Percentiles rank a stretch among this genome's conserved stretches.
These are phyloP conservation scores for Autographa pulchrina DNA, from an alignment of 2,888 invertebrate species.

Conservation along the genomic window DNA sequence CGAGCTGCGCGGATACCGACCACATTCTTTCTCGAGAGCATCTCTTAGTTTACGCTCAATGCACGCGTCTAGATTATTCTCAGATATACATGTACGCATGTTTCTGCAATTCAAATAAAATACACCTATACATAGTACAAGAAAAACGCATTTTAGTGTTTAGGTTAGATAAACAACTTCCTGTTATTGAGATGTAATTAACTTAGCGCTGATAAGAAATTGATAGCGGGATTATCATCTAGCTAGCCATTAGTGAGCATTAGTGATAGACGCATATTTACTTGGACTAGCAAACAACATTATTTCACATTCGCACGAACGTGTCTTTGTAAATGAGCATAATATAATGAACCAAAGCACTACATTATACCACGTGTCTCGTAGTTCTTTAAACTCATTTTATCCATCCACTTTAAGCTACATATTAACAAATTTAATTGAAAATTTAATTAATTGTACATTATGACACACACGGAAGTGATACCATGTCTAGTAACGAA, in stretches of 20 bases:
- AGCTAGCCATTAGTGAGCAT: not conserved
- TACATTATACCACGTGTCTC: not conserved
- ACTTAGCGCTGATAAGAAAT: constrained; percentile 1
- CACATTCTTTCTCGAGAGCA: constrained; percentile 45
- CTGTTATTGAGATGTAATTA: constrained; percentile 3
- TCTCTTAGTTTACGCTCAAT: constrained; percentile 46
- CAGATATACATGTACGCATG: constrained; percentile 33
- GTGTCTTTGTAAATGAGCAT: not conserved
- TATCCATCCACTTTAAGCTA: not conserved
- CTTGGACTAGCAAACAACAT: constrained; percentile 1
- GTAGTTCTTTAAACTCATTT: not conserved
- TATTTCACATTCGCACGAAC: constrained; percentile 4
- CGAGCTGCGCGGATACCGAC: constrained; percentile 35
- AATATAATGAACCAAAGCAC: not conserved
- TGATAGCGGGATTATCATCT: constrained; percentile 4
- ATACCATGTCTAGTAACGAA: not conserved
- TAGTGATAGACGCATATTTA: constrained; percentile 1
- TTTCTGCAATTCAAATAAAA: constrained; percentile 14
- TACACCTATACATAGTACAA: not conserved
- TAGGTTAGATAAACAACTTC: not conserved
- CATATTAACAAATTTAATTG: not conserved
- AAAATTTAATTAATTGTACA: constrained; percentile 1
- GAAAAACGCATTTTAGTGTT: constrained; percentile 6
- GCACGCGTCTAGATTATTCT: constrained; percentile 56
- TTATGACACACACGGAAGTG: constrained; percentile 4